These are phyloP conservation scores for Napeogenes sylphis DNA, from an alignment of 2,888 invertebrate genomes.

Conservation along the genomic window DNA sequence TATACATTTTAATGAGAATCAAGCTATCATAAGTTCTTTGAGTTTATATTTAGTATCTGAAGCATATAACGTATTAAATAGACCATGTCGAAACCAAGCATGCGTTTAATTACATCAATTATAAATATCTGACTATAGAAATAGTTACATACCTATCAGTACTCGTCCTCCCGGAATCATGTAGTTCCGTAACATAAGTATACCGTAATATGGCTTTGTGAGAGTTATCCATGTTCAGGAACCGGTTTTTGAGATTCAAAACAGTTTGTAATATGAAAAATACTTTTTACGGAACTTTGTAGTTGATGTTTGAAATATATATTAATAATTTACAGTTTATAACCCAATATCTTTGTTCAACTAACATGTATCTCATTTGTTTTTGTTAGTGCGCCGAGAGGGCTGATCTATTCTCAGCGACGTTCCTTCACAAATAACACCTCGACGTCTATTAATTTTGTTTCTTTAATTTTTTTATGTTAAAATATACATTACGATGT, in stretches of 20 bases:
- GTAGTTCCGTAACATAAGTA: neutral
- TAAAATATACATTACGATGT: too few species aligned
- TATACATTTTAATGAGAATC: neutral
- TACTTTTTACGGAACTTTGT: too few species aligned
- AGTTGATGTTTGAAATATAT: too few species aligned
- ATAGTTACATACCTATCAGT: neutral
- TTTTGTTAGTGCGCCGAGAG: constrained; percentile 1
- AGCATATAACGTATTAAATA: neutral
- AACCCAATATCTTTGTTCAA: too few species aligned
- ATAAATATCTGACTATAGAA: neutral
- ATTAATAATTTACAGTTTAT: too few species aligned
- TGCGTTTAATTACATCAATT: constrained; percentile 3
- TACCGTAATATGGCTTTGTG: too few species aligned
- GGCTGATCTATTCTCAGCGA: neutral
- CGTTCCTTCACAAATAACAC: constrained; percentile 4
- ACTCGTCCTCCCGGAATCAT: neutral
- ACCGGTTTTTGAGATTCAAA: too few species aligned
- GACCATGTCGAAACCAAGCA: constrained; percentile 2
- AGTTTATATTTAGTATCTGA: constrained; percentile 1
- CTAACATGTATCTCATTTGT: neutral
- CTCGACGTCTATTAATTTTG: constrained; percentile 20
- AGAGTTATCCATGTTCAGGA: too few species aligned
- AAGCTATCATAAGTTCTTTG: neutral
- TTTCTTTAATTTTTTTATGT: neutral
- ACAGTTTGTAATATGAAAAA: too few species aligned